phyloP scores from a whole-genome alignment of 1,140 invertebrate genomes.

The Helicorthomorpha holstii region DNA sequence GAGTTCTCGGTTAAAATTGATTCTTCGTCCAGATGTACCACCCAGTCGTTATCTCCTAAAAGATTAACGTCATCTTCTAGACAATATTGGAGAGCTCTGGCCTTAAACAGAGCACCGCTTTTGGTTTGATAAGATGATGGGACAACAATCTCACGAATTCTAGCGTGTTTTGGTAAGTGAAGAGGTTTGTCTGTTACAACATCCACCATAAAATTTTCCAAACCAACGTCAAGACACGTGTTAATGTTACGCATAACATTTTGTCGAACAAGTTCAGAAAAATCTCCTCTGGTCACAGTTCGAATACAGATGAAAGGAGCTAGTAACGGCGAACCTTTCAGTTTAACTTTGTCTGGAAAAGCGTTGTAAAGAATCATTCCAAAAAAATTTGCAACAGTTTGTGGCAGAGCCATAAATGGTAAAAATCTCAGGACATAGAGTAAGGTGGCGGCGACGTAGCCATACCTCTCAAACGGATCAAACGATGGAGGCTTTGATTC shows the following conservation, averaged over 20 bases:
- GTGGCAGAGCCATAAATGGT: slow-evolving; percentile 70
- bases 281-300: slow-evolving; percentile 88
- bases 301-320: slow-evolving; percentile 92
- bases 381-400: slow-evolving; percentile 68
- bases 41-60: slow-evolving; percentile 79
- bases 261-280: slow-evolving; percentile 70
- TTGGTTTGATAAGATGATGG: slow-evolving; percentile 69
- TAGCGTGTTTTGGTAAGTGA: slow-evolving; percentile 42
- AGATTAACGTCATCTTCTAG: slow-evolving; percentile 79
- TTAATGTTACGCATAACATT: slow-evolving; percentile 83
- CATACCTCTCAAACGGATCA: slow-evolving; percentile 65
- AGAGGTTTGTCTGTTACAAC: slow-evolving; percentile 82
- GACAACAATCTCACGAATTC: slow-evolving; percentile 67
- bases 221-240: slow-evolving; percentile 67
- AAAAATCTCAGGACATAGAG: slow-evolving; percentile 64
- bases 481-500: slow-evolving; percentile 34
- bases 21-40: slow-evolving; percentile 96
- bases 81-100: slow-evolving; percentile 88
- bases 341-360: slow-evolving; percentile 77
- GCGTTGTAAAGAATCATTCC: slow-evolving; percentile 84
- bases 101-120: slow-evolving; percentile 84
- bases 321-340: slow-evolving; percentile 70
- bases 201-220: slow-evolving; percentile 94
- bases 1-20: slow-evolving; percentile 86
- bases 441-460: slow-evolving; percentile 44